These are phyloP conservation scores for Pollenia amentaria DNA, from an alignment of 2,888 invertebrate genomes.

Conservation along the genomic window DNA sequence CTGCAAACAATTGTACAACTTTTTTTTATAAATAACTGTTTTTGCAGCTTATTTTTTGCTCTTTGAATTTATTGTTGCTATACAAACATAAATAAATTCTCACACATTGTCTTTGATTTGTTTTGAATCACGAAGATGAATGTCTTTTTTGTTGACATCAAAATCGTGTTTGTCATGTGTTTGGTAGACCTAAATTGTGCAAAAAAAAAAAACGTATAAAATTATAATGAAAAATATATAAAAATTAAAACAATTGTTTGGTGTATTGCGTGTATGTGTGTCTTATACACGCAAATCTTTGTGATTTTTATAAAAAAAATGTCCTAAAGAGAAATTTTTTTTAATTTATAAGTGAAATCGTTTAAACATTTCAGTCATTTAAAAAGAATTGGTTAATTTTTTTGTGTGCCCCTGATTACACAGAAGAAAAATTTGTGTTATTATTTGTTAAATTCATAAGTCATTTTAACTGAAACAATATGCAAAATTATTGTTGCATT, in stretches of 20 bases:
- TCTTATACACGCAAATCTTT: constrained; percentile 42
- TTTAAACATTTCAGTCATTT: constrained; percentile 23
- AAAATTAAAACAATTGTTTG: constrained; percentile 57
- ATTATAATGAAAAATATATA: constrained; percentile 35
- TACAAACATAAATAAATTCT: constrained; percentile 40
- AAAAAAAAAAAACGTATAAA: constrained; percentile 41
- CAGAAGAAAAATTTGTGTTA: background rate
- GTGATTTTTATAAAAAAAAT: constrained; percentile 22
- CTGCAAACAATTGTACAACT: constrained; percentile 1
- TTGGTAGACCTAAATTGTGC: constrained; percentile 39
- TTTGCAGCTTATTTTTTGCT: background rate
- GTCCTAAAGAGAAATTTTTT: constrained; percentile 68
- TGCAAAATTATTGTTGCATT: background rate
- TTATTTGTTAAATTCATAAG: background rate
- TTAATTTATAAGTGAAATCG: constrained; percentile 64
- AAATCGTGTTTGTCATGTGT: constrained; percentile 66
- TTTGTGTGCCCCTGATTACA: background rate
- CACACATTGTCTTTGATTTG: constrained; percentile 49
- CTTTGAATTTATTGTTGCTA: constrained; percentile 32
- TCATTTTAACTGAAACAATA: background rate
- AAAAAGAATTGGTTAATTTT: background rate
- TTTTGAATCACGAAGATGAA: constrained; percentile 60
- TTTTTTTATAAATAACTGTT: constrained; percentile 44
- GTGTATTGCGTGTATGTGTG: constrained; percentile 5
- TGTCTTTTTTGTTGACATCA: constrained; percentile 54